Percentiles rank a stretch among this genome's conserved stretches.
These are phyloP conservation scores for Pandemis heparana DNA, from an alignment of 2,888 invertebrate genomes.

Conservation along the genomic window DNA sequence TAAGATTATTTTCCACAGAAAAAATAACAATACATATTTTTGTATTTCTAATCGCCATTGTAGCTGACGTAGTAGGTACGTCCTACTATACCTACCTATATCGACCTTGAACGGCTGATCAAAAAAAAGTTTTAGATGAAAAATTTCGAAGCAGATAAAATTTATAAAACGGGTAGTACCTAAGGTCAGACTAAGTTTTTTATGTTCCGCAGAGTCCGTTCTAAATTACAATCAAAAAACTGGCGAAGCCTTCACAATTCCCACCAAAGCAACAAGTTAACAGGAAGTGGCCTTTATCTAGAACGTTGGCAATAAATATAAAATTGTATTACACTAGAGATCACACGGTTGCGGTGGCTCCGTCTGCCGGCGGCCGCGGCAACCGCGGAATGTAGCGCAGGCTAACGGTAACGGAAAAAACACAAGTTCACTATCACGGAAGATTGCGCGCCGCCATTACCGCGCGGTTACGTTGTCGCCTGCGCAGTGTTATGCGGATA, in stretches of 20 bases:
- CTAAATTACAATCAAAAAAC: not conserved
- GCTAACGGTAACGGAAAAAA: slow-evolving; percentile 83
- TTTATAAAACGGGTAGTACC: not conserved
- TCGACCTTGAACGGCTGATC: not conserved
- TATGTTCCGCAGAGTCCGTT: not conserved
- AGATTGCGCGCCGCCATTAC: slow-evolving; percentile 80
- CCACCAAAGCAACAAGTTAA: slow-evolving; percentile 12
- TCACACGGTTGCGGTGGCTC: slow-evolving; percentile 68
- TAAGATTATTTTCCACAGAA: no score
- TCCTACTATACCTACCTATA: no score
- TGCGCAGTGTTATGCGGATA: slow-evolving; percentile 57
- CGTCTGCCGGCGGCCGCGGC: slow-evolving; percentile 65
- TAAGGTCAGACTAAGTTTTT: not conserved
- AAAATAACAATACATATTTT: no score
- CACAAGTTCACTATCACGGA: slow-evolving; percentile 85
- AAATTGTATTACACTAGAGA: slow-evolving; percentile 31
- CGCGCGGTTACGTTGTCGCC: slow-evolving; percentile 77
- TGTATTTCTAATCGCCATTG: no score
- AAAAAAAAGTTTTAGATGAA: not conserved
- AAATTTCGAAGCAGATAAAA: not conserved
- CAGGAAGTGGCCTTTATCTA: slow-evolving; percentile 37
- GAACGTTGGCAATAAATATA: slow-evolving; percentile 35
- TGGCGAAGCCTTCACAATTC: not conserved
- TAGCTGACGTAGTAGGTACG: no score
- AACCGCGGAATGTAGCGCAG: slow-evolving; percentile 83